phyloP scores from a whole-genome alignment of 2,888 invertebrate genomes.

The Disparrhopalites patrizii region DNA sequence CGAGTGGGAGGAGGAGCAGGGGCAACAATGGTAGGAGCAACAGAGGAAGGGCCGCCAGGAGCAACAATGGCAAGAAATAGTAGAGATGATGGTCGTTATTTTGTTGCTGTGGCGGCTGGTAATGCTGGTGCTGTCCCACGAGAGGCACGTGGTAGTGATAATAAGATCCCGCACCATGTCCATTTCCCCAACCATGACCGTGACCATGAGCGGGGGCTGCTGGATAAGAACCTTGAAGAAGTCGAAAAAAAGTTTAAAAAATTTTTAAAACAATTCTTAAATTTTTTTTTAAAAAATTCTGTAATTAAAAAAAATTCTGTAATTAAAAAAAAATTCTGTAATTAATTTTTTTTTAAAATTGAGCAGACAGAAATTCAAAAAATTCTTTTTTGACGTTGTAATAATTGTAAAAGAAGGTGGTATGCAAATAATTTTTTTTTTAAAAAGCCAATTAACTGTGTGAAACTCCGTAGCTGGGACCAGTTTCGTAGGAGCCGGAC shows the following conservation, averaged over 20 bases:
- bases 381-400: too few relatives aligned
- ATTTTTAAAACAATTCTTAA: not conserved
- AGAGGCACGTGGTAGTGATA: slow-evolving; percentile 48
- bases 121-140: slow-evolving; percentile 39
- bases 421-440: too few relatives aligned
- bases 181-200: slow-evolving; percentile 1
- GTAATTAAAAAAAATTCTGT: not conserved
- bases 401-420: too few relatives aligned
- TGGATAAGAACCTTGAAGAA: slow-evolving; percentile 36
- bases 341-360: too few relatives aligned
- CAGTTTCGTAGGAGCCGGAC: slow-evolving; percentile 9
- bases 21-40: slow-evolving; percentile 41
- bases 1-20: slow-evolving; percentile 40
- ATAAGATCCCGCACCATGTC: slow-evolving; percentile 43
- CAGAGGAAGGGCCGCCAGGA: slow-evolving; percentile 36
- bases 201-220: slow-evolving; percentile 36
- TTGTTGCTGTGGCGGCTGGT: slow-evolving; percentile 24
- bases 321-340: not conserved
- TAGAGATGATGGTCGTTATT: slow-evolving; percentile 32
- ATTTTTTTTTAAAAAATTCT: not conserved
- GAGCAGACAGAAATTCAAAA: too few relatives aligned
- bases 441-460: too few relatives aligned
- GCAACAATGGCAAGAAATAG: slow-evolving; percentile 36
- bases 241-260: not conserved
- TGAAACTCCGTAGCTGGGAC: slow-evolving; percentile 18